phyloP scores from a whole-genome alignment of 2,888 invertebrate genomes.

The Colostygia pectinataria region DNA sequence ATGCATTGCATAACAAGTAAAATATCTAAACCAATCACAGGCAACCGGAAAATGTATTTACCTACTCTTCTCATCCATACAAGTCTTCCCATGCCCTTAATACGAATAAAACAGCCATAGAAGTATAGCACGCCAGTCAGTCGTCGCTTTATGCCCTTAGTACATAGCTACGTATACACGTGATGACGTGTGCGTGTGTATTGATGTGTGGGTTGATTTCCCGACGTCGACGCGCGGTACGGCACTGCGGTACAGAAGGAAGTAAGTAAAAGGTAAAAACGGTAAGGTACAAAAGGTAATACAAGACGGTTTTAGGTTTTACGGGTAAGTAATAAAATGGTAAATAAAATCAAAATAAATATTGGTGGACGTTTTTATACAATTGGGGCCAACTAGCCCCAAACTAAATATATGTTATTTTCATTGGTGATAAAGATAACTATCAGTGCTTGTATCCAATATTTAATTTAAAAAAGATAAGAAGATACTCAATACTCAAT shows the following conservation, averaged over 20 bases:
- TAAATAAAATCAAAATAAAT: too few species aligned
- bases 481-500: too few species aligned
- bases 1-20: too few species aligned
- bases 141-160: slow-evolving; percentile 70
- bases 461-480: too few species aligned
- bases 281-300: too few species aligned
- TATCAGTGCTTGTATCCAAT: too few species aligned
- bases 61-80: slow-evolving; percentile 3
- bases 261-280: slow-evolving; percentile 43
- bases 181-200: slow-evolving; percentile 40
- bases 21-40: not conserved
- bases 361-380: too few species aligned
- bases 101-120: slow-evolving; percentile 14
- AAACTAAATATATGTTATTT: too few species aligned
- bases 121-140: slow-evolving; percentile 60
- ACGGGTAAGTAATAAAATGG: too few species aligned
- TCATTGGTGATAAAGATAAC: too few species aligned
- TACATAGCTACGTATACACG: slow-evolving; percentile 31
- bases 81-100: slow-evolving; percentile 13
- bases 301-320: too few species aligned
- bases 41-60: slow-evolving; percentile 5
- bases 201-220: slow-evolving; percentile 78
- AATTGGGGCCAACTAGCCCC: too few species aligned
- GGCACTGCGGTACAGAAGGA: slow-evolving; percentile 43
- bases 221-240: slow-evolving; percentile 63